Evolutionary conservation across 1,140 invertebrate species (phyloP), one percentile per base, ranked within the genome.

Genomic region (Pogonus chalceus): DNA sequence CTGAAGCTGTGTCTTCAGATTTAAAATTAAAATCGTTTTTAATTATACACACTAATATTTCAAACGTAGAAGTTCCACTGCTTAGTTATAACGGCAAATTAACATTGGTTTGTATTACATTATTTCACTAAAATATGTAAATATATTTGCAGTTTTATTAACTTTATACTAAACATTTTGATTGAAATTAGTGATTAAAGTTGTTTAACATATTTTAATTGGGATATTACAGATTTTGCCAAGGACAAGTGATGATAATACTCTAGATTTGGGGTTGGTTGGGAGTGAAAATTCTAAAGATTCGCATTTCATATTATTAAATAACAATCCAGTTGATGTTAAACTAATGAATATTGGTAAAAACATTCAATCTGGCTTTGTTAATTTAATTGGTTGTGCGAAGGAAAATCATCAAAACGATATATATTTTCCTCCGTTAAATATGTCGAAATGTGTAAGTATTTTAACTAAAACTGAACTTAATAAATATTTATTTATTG

Each of bases 61-160:
- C 87, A 23, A 75, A 73, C 18, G 79, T 87, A 56, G 69, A 76
- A 57, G 75, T 90, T 49, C 84, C 84, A 23, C 69, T 90, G 49
- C 63, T 84, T n/a, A 81, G 83, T 63, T 90, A 88, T 63, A 80
- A 85, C 69, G 87, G 87, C 22, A 80, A 81, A 64, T 68, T 88
- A 22, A 78, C 69, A 55, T 76, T 74, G 69, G 78, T 79, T 69
- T 68, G 66, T 67, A 35, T 23, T 20, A n/a, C n/a, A n/a, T n/a
- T n/a, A n/a, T n/a, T n/a, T n/a, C n/a, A n/a, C n/a, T 20, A 9
- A 43, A 10, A 37, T 35, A 43, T 14, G 12, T 9, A 50, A 10
- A 20, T 49, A 1, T 14, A 52, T 52, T 49, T 56, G 18, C 53
- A 10, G 16, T 35, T 54, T 57, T 51, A 52, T 66, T 7, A 10